A percentile compares a stretch with the other conserved stretches of the same genome.
These are phyloP conservation scores for Leuciscus waleckii DNA, from an alignment of 2,797 vertebrate species.

Conservation along the genomic window DNA sequence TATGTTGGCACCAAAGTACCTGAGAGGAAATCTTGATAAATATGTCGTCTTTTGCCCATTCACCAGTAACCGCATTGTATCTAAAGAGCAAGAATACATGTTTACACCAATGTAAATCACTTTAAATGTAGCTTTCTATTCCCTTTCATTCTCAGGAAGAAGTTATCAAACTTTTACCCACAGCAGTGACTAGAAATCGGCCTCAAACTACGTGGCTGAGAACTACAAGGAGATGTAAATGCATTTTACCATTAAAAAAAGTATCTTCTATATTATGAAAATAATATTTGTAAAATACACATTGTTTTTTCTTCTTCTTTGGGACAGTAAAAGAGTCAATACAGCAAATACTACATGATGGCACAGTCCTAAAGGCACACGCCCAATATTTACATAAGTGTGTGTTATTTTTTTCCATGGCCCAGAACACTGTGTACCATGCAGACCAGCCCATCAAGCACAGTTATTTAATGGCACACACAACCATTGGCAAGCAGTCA, in stretches of 20 bases:
- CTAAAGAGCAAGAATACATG: conserved; percentile 70
- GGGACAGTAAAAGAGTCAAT: conserved; percentile 1
- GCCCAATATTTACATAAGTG: conserved; percentile 51
- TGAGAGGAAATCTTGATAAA: conserved; percentile 93
- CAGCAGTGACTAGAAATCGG: conserved; percentile 91
- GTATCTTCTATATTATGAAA: background rate
- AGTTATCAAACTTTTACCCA: conserved; percentile 93
- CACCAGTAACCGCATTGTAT: conserved; percentile 90
- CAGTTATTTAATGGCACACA: conserved; percentile 33
- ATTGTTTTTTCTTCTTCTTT: background rate
- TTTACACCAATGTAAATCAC: background rate
- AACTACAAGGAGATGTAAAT: conserved; percentile 83
- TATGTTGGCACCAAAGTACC: conserved; percentile 72
- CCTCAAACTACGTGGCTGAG: conserved; percentile 94
- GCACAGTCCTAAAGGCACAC: conserved; percentile 6
- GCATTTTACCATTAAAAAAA: background rate
- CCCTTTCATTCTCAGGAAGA: conserved; percentile 82
- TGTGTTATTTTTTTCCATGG: background rate
- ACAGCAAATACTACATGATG: background rate
- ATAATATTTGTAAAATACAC: too few species aligned
- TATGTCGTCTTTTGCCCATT: conserved; percentile 91
- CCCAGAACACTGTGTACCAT: conserved; percentile 61
- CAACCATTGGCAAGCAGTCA: conserved; percentile 26
- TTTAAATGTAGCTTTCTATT: conserved; percentile 7
- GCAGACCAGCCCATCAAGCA: conserved; percentile 45